Evolutionary conservation across 2,797 vertebrate genomes (phyloP), one percentile per base, ranked within the genome.

Genomic region (Parambassis ranga): DNA sequence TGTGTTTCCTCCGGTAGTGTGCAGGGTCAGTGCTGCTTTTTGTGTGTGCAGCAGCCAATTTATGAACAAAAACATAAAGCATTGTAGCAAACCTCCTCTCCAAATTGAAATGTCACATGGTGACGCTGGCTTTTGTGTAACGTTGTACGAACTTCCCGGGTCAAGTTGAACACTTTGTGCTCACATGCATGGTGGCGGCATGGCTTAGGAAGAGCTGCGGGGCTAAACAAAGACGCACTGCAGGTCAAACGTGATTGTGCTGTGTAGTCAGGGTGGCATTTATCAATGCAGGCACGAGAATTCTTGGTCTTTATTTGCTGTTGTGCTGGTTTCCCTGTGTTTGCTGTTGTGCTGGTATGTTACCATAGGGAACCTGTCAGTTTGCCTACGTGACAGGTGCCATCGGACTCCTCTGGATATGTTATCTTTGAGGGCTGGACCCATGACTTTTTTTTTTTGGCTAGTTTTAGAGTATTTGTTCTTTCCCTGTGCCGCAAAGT

Each of bases 351-450:
- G 64, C 60, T 23, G 60, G 74, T 76, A 65, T 78, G 59, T 63
- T 37, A 24, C 24, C 53, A 49, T 6, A 10, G 35, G 28, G 67
- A 79, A 69, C 49, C 28, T 77, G 75, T 58, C 51, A n/a, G 59
- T 82, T 84, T 83, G 83, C 72, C 59, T 82, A 79, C 59, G 79
- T 87, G 83, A 78, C 76, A 53, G 60, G 50, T 80, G 75, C 62
- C 66, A 69, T 52, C 71, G 5, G 46, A 68, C 62, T 63, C 56
- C 36, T 66, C 15, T 48, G 64, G 59, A 56, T 63, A 36, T 70
- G 53, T 86, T 89, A 86, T 84, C 86, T 79, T 10, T 74, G 19
- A 58, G 53, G 58, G 33, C 65, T 72, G 72, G 65, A 75, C 48
- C 56, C 32, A 1, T 7, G 57, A 43, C 22, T 64, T 63, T 50